Evolutionary conservation across 2,113 vertebrate genomes (phyloP), one percentile per base, ranked within the genome.

Genomic region (Nipponia nippon): DNA sequence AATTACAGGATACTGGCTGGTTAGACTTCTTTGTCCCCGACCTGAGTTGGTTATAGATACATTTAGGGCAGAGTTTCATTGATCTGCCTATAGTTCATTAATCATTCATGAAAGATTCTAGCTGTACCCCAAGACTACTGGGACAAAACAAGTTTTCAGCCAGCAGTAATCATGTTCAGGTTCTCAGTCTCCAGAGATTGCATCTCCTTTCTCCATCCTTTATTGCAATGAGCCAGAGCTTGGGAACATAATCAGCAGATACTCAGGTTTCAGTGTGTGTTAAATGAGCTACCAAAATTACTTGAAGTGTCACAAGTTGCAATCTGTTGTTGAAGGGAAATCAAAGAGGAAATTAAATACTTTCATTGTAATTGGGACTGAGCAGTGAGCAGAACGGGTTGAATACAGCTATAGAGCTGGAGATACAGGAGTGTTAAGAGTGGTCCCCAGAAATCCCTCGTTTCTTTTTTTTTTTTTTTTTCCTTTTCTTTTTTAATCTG

Each of bases 341-440:
- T 97, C 94, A 97, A 95, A 94, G 87, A 97, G 95, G 96, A 97
- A 98, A 97, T 97, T 91, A 97, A 98, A 97, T 96, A 94, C 83
- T 90, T 89, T 83, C 93, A 95, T 85, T 91, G 81, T 97, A 97
- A 96, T 90, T 96, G 92, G 93, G 87, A 61, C 56, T 81, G 87
- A 97, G 67, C 58, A 59, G 53, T 55, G 59, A 93, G 80, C 47
- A 80, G 85, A 92, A 96, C 11, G 30, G 90, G 81, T 9, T 97
- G 95, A 97, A 97, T 87, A 71, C 53, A 78, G 77, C 71, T 92
- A 85, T 77, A 90, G 94, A 93, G 95, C 71, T 71, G 86, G 82
- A 93, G 72, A 88, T 71, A 62, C 9, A 81, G 40, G 29, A 89
- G 27, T 46, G 38, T 89, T 91, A 93, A 85, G 46, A 88, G 65